Evolutionary conservation across 1,140 invertebrate species (phyloP).

Genomic region (Zaprionus vittiger): DNA sequence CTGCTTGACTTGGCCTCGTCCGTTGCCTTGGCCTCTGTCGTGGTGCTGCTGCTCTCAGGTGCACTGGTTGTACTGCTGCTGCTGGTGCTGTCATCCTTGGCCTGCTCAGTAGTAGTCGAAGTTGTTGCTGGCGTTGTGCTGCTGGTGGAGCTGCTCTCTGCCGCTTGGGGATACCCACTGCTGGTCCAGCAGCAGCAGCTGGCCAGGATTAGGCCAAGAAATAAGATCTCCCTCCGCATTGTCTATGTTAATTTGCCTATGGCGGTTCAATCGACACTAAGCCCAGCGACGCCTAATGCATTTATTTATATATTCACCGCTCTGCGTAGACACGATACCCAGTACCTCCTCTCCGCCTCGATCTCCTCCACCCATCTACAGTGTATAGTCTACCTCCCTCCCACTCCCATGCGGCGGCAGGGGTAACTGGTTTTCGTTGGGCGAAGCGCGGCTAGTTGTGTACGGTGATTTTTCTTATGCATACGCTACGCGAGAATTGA

Average conservation of each 20-base stretch:
- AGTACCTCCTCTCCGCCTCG: not conserved
- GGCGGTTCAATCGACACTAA: slow-evolving; percentile 57
- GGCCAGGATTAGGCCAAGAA: slow-evolving; percentile 52
- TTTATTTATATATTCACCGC: slow-evolving; percentile 54
- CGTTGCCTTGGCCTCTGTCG: not conserved
- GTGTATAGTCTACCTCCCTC: not conserved
- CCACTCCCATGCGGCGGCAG: not conserved
- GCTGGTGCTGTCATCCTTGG: slow-evolving; percentile 13
- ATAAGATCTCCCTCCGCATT: slow-evolving; percentile 46
- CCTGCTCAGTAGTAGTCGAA: not conserved
- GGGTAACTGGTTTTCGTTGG: slow-evolving; percentile 55
- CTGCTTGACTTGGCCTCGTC: slow-evolving; percentile 15
- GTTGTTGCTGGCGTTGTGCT: slow-evolving; percentile 13
- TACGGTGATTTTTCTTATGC: slow-evolving; percentile 37
- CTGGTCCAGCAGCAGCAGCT: slow-evolving; percentile 37
- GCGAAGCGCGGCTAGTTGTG: slow-evolving; percentile 31
- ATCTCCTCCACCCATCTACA: not conserved
- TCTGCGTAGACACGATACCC: slow-evolving; percentile 26
- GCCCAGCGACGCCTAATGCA: slow-evolving; percentile 33
- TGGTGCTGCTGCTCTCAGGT: slow-evolving; percentile 28
- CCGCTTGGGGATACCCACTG: slow-evolving; percentile 46
- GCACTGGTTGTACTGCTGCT: slow-evolving; percentile 27
- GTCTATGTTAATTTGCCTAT: slow-evolving; percentile 37
- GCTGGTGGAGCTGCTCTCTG: slow-evolving; percentile 2
- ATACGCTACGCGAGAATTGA: slow-evolving; percentile 22